Evolutionary conservation across 1,140 invertebrate genomes (phyloP).

Genomic region (Drosophila micromelanica): DNA sequence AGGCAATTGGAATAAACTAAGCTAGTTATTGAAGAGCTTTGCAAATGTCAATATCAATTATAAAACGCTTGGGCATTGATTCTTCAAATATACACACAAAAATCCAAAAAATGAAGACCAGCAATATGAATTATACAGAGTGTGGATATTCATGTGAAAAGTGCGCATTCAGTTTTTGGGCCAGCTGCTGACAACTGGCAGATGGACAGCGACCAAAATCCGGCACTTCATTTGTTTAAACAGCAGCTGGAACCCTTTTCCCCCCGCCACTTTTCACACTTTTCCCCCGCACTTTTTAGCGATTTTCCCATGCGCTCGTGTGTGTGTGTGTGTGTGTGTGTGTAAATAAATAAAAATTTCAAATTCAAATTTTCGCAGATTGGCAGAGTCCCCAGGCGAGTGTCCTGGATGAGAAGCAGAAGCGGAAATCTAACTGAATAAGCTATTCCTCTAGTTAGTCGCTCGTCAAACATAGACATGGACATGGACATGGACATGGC

Average conservation of each 20-base stretch:
- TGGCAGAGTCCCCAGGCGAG: slow-evolving; percentile 60
- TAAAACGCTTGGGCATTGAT: slow-evolving; percentile 22
- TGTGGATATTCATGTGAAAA: slow-evolving; percentile 7
- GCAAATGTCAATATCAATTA: slow-evolving; percentile 53
- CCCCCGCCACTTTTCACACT: slow-evolving; percentile 16
- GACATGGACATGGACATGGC: slow-evolving; percentile 12
- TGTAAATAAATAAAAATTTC: slow-evolving; percentile 81
- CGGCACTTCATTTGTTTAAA: slow-evolving; percentile 74
- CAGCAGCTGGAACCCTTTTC: slow-evolving; percentile 43
- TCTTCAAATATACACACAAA: neutral
- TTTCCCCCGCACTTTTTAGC: neutral
- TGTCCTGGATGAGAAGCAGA: slow-evolving; percentile 9
- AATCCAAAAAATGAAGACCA: neutral
- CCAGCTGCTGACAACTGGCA: slow-evolving; percentile 30
- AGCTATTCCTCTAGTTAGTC: slow-evolving; percentile 62
- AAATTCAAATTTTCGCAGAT: slow-evolving; percentile 81
- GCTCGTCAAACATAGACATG: slow-evolving; percentile 66
- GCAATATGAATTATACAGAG: slow-evolving; percentile 41
- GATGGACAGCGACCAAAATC: slow-evolving; percentile 35
- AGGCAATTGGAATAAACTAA: slow-evolving; percentile 13
- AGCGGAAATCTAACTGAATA: slow-evolving; percentile 7
- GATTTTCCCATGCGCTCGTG: slow-evolving; percentile 3
- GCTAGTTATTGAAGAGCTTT: slow-evolving; percentile 31
- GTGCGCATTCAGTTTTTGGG: slow-evolving; percentile 26
- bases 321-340: slow-evolving; percentile 19